phyloP scores from a whole-genome alignment of 1,140 invertebrate species.

The Danaus plexippus region DNA sequence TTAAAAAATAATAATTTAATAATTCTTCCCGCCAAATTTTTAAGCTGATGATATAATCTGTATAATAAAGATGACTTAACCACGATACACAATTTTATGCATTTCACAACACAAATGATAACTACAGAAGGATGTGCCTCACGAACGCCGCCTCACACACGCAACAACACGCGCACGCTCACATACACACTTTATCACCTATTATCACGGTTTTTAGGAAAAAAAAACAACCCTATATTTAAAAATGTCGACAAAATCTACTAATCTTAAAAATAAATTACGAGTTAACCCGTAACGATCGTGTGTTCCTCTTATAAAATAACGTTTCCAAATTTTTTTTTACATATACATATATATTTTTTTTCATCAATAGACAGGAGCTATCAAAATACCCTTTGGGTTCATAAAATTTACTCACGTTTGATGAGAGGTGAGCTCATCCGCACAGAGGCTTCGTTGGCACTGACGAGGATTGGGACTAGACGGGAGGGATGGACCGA shows the following conservation, averaged over 20 bases:
- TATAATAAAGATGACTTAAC: constrained; percentile 22
- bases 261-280: constrained; percentile 65
- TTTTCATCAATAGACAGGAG: constrained; percentile 4
- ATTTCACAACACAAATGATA: constrained; percentile 39
- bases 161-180: constrained; percentile 47
- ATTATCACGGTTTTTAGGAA: constrained; percentile 66
- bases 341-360: constrained; percentile 8
- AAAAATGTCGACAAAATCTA: constrained; percentile 59
- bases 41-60: constrained; percentile 9
- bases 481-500: constrained; percentile 58
- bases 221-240: constrained; percentile 44
- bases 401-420: constrained; percentile 3
- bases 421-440: constrained; percentile 26
- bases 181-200: constrained; percentile 55
- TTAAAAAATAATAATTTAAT: background rate
- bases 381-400: constrained; percentile 18
- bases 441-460: constrained; percentile 55
- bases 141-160: constrained; percentile 56
- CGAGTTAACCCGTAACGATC: constrained; percentile 47
- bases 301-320: constrained; percentile 53
- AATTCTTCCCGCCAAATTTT: constrained; percentile 13
- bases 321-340: constrained; percentile 19
- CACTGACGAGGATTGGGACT: constrained; percentile 62
- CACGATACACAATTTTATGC: constrained; percentile 18
- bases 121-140: constrained; percentile 56